Percentiles rank a stretch among this genome's conserved stretches.
phyloP scores from a whole-genome alignment of 2,797 vertebrate species.

The Danio albolineatus region DNA sequence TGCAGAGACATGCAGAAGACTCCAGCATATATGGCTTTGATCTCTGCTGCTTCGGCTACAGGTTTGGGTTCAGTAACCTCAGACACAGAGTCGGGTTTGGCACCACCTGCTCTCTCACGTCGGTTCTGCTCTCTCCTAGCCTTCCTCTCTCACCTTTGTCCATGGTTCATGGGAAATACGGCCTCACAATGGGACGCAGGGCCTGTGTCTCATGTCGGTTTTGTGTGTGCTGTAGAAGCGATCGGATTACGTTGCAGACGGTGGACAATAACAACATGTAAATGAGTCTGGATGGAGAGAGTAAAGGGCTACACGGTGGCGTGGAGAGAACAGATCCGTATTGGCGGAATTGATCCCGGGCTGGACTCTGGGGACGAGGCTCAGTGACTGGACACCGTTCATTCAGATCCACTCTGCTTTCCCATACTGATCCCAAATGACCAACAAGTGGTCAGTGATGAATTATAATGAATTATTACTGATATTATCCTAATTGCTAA shows the following conservation, averaged over 20 bases:
- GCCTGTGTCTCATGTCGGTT: slow-evolving; percentile 66
- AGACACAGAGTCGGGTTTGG: slow-evolving; percentile 50
- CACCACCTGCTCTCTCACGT: slow-evolving; percentile 45
- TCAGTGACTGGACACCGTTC: slow-evolving; percentile 59
- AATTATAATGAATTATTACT: too few relatives aligned
- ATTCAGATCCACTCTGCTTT: slow-evolving; percentile 58
- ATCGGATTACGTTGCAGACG: slow-evolving; percentile 69
- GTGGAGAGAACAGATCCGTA: slow-evolving; percentile 53
- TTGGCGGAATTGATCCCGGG: slow-evolving; percentile 58
- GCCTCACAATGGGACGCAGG: slow-evolving; percentile 60
- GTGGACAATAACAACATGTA: slow-evolving; percentile 70
- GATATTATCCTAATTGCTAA: too few relatives aligned
- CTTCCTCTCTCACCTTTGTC: slow-evolving; percentile 59
- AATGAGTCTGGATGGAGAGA: slow-evolving; percentile 59
- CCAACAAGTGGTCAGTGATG: slow-evolving; percentile 32
- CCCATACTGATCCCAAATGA: slow-evolving; percentile 47
- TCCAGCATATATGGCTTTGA: slow-evolving; percentile 38
- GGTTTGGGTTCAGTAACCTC: slow-evolving; percentile 44
- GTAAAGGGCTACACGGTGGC: slow-evolving; percentile 45
- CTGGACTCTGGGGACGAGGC: slow-evolving; percentile 48
- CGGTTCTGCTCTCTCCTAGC: slow-evolving; percentile 50
- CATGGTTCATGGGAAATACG: slow-evolving; percentile 64
- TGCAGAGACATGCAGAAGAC: slow-evolving; percentile 23
- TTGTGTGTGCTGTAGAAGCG: slow-evolving; percentile 71
- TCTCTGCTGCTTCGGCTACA: slow-evolving; percentile 33